Conservation (phyloP, 2,113 vertebrate species). For the Nothocercus julius region DNA sequence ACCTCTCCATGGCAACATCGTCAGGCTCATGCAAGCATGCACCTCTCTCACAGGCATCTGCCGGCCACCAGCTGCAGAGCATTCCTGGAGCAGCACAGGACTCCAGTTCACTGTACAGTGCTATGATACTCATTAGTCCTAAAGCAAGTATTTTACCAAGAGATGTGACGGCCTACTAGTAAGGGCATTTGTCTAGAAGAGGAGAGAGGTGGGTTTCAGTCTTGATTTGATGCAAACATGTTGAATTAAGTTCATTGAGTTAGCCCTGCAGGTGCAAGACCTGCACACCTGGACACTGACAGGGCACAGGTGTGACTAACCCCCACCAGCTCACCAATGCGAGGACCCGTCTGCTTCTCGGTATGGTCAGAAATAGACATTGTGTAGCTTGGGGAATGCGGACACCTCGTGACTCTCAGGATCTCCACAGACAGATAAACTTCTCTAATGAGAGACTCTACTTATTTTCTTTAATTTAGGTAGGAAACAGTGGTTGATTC, state of each 20-base stretch:
- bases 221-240: not conserved
- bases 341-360: not conserved
- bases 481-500: not conserved
- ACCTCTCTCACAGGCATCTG: not conserved
- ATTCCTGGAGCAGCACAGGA: not conserved
- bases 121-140: not conserved
- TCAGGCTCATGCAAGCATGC: rapidly evolving
- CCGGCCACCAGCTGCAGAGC: not conserved
- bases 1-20: not conserved
- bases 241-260: not conserved
- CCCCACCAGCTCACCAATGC: not conserved
- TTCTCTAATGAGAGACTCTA: not conserved
- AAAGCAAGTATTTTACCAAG: not conserved
- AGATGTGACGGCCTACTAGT: rapidly evolving
- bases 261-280: not conserved
- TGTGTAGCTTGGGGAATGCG: rapidly evolving
- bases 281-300: not conserved
- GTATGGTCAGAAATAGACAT: not conserved
- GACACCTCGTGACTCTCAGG: not conserved
- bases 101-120: not conserved
- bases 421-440: not conserved
- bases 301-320: not conserved
- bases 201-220: not conserved
- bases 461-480: not conserved
- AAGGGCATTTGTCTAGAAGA: not conserved